Base-by-base conservation (phyloP, 2,113 vertebrate species). In the Paratilapia polleni region DNA sequence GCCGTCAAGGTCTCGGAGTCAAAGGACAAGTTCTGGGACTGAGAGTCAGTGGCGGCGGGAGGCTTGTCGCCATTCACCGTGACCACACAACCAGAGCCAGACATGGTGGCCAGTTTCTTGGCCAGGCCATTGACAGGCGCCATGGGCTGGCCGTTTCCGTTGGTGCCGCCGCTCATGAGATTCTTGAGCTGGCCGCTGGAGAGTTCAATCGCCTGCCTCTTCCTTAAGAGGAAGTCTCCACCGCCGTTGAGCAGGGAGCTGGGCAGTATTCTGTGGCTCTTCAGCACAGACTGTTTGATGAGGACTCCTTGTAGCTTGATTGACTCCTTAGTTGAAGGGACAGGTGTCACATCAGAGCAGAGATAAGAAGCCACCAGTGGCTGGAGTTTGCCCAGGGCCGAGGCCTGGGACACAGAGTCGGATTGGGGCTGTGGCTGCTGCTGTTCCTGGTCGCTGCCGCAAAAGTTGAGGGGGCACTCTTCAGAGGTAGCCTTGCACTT, bases 281-380 rank as follows among this genome's bases (percentile, higher is more conserved):
- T 99, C 89, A 98, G 95, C 92, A 97, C 97, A 84, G 97, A 96
- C 95, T 98, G 97, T 95, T 98, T 98, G 94, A 98, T 97, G 94
- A 98, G 97, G 94, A 98, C 97, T 83, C 97, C 97, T 96, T 98
- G 97, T 91, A 99, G 96, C 94, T 98, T 99, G 93, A 98, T 95
- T 78, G 97, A 96, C 93, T 99, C 98, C 95, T 99, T 98, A 52
- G 93, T 89, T 84, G 97, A 95, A 77, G 97, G 92, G 88, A 98
- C 97, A 91, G 98, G 93, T 93, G 97, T 97, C 95, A 98, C 97
- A 98, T 99, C 97, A 68, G 98, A 97, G 94, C 97, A 97, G 91
- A 97, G 96, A 91, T 98, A 99, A 66, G 97, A 98, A 78, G 98
- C 96, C 95, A 99, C 97, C 87, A 99, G 94, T 0, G 97, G 97